Evolutionary conservation across 2,888 invertebrate genomes (phyloP).

Genomic region (Phyllotreta striolata): DNA sequence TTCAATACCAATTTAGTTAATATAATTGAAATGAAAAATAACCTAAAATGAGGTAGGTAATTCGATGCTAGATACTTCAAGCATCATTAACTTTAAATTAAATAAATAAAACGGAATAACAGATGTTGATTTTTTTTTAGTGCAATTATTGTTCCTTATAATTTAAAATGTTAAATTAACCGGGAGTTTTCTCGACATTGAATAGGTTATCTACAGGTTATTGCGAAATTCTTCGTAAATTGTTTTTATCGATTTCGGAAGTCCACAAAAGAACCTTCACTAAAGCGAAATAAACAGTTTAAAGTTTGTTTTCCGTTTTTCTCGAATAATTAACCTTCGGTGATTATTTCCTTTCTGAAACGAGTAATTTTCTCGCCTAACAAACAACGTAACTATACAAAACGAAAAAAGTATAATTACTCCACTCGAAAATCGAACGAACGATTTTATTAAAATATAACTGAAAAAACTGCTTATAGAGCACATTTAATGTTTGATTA

Average conservation of each 20-base stretch:
- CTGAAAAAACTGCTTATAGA: too few species aligned
- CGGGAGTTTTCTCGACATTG: conserved; percentile 4
- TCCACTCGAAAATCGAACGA: too few species aligned
- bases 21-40: too few species aligned
- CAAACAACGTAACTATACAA: conserved; percentile 18
- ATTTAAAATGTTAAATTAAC: neutral
- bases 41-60: too few species aligned
- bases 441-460: too few species aligned
- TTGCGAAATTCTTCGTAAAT: conserved; percentile 20
- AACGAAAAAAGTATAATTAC: conserved; percentile 21
- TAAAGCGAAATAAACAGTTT: conserved; percentile 30
- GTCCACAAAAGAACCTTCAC: conserved; percentile 16
- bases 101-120: too few species aligned
- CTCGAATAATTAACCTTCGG: conserved; percentile 33
- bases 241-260: conserved; percentile 26
- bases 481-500: too few species aligned
- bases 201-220: conserved; percentile 12
- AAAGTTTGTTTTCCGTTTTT: conserved; percentile 31
- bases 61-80: too few species aligned
- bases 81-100: too few species aligned
- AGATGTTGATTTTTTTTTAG: too few species aligned
- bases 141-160: too few species aligned
- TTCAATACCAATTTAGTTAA: too few species aligned
- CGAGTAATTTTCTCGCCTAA: conserved; percentile 37
- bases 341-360: conserved; percentile 24